Base-by-base conservation (phyloP, 2,113 vertebrate species). In the Elachura formosa region DNA sequence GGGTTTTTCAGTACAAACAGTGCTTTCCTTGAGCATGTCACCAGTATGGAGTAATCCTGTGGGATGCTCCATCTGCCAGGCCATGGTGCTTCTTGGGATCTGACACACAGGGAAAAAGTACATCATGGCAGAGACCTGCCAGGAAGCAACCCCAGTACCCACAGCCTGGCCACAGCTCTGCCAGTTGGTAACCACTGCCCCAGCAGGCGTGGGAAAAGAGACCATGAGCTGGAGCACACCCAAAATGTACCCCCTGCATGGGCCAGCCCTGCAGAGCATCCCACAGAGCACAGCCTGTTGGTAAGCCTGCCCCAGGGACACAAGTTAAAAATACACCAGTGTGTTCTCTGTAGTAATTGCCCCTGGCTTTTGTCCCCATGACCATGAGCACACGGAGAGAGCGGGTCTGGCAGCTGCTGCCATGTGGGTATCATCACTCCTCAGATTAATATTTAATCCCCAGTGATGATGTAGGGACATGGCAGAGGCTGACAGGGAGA, bases 31-130 rank as follows among this genome's bases (percentile, higher is more conserved):
- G 19, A 87, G 38, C 13, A 0, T 61, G 61, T 38, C 8, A n/a
- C 48, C 4, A 6, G 34, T 2, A 1, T 1, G 4, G 49, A 1
- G 0, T 31, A 3, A 66, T 67, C 51, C 29, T 1, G 5, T 13
- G 51, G 73, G 62, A 64, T 72, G 66, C 54, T 87, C 69, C 78
- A 36, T 56, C 76, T 15, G 3, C 52, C 5, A 1, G 62, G 18
- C 56, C 45, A 1, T 4, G 38, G 58, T 83, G 79, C 59, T 58
- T 82, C 75, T 87, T 2, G 1, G 72, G 73, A 41, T 81, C 48
- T 73, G 58, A 28, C 23, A 26, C 3, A 1, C 34, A 43, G 61
- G 72, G 41, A 4, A 19, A 10, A 81, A 69, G 29, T 11, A 31
- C 13, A 14, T 11, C 5, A 2, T 25, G 49, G n/a, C 31, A 89